Base-by-base conservation (phyloP, 2,888 invertebrate species). In the Rhimphoctona megacephalus region DNA sequence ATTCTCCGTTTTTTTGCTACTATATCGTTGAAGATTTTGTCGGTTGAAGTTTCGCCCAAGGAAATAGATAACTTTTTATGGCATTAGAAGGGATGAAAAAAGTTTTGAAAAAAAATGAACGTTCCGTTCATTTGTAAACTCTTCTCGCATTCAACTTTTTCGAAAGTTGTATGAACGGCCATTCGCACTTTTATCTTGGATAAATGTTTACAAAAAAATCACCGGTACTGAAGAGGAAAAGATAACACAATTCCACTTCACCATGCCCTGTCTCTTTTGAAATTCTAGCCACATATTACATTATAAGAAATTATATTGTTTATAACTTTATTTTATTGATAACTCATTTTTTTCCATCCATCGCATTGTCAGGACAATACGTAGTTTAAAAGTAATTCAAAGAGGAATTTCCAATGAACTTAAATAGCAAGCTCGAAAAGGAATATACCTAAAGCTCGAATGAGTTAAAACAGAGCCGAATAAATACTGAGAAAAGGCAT, bases 1-100 rank as follows among this genome's bases (percentile, higher is more conserved):
- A 30, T 61, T 61, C 30, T 46, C 46, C 6, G 25, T 70, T 49
- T 30, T 46, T 46, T 49, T 25, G 46, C 46, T 14, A 17, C 70
- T 14, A 11, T 39, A 77, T 43, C 57, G 57, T 74, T 61, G 25
- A 74, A 36, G 61, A 43, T 57, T 61, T 74, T 6, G 25, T 61
- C 43, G 39, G 61, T 25, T 39, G 30, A 30, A 61, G 30, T 61
- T 57, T 61, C 17, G 30, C 17, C 30, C 0, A 61, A 14, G 25
- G 30, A 61, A 30, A 61, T 8, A 30, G 25, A 61, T 5, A 57
- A 57, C 57, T 30, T 30, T 30, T 61, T 30, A 61, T 61, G 30
- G 30, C 30, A 17, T 61, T 17, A 30, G 61, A 25, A 25, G 5
- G 61, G 61, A 61, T 61, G 17, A 17, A 61, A 61, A 61, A 61